A percentile compares a stretch with the other conserved stretches of the same genome.
Evolutionary conservation across 1,140 invertebrate species (phyloP).

Genomic region (Neodiprion fabricii): DNA sequence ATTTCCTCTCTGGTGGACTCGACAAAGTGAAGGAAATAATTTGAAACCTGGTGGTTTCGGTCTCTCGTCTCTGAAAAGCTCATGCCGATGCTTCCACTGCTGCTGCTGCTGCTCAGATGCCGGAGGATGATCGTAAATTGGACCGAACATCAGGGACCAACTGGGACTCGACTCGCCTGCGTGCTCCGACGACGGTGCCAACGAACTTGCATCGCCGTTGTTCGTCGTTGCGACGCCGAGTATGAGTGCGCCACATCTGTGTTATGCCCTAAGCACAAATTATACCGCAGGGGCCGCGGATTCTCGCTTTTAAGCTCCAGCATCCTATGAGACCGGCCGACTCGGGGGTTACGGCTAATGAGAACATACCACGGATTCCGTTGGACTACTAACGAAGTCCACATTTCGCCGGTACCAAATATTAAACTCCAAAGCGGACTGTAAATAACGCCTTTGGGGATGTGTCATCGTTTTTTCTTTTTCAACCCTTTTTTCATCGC

Average conservation of each 20-base stretch:
- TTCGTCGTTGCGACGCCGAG: not conserved
- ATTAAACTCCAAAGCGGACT: not conserved
- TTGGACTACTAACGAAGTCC: not conserved
- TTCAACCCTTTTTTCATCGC: no score
- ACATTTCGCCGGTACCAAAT: not conserved
- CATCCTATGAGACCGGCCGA: not conserved
- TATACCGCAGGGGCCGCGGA: no score
- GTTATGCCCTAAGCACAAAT: no score
- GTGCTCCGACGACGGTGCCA: not conserved
- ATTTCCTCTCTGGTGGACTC: no score
- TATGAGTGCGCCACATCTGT: no score
- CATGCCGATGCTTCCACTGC: no score
- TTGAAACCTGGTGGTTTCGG: no score
- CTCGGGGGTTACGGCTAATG: not conserved
- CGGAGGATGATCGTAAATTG: constrained; percentile 1
- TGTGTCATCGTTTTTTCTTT: not conserved
- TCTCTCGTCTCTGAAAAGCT: no score
- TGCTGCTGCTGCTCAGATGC: not conserved
- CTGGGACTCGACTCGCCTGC: not conserved
- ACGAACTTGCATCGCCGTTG: not conserved
- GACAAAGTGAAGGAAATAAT: no score
- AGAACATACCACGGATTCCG: not conserved
- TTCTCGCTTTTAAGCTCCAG: no score
- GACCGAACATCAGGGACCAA: not conserved
- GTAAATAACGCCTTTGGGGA: not conserved